These are phyloP conservation scores for Callaeas wilsoni DNA, from an alignment of 2,113 vertebrate genomes.

Conservation along the genomic window DNA sequence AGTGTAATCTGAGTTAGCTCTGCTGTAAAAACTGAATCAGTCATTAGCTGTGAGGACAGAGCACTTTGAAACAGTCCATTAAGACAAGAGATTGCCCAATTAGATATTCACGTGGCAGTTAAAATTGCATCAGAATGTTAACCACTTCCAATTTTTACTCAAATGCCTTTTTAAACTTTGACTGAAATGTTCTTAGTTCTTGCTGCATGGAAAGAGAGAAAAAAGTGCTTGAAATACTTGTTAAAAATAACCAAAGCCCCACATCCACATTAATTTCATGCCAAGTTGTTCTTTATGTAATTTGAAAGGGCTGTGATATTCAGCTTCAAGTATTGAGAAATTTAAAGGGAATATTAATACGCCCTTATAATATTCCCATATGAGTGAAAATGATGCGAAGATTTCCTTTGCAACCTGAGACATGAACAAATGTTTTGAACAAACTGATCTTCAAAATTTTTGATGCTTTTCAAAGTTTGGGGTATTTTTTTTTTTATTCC, in stretches of 20 bases:
- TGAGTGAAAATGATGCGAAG: background rate
- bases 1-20: background rate
- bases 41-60: background rate
- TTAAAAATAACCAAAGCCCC: background rate
- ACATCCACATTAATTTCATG: background rate
- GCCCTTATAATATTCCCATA: background rate
- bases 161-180: slow-evolving; percentile 20
- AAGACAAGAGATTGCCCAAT: slow-evolving; percentile 22
- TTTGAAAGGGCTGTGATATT: background rate
- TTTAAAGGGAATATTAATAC: background rate
- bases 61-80: background rate
- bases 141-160: background rate
- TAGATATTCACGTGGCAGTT: slow-evolving; percentile 7
- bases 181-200: background rate
- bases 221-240: background rate
- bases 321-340: background rate
- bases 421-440: background rate
- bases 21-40: background rate
- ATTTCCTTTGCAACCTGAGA: background rate
- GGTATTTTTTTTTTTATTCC: background rate
- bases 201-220: background rate
- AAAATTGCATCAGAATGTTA: slow-evolving; percentile 22
- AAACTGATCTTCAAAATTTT: background rate
- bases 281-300: background rate
- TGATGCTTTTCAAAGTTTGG: background rate